Conservation (phyloP, 2,113 vertebrate species). For the Gnathonemus longibarbis region DNA sequence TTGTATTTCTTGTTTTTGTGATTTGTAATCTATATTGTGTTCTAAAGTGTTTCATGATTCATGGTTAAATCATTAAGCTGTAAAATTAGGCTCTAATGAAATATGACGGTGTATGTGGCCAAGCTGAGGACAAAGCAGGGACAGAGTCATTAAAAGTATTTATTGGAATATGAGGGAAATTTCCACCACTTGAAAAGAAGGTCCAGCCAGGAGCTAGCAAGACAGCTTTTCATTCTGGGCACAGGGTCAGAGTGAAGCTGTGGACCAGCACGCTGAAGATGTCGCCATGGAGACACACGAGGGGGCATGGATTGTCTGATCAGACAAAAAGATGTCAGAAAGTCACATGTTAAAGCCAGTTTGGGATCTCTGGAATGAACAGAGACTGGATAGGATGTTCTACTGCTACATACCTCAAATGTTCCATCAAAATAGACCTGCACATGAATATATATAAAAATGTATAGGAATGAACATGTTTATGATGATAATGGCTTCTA, state of each 20-base stretch:
- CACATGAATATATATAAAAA: conserved; percentile 16
- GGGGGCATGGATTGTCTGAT: conserved; percentile 55
- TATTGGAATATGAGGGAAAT: conserved; percentile 79
- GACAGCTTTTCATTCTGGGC: conserved; percentile 63
- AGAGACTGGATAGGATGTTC: not conserved
- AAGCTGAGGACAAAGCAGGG: not conserved
- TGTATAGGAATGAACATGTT: not conserved
- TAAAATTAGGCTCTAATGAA: not conserved
- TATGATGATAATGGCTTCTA: not conserved
- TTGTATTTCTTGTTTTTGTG: not conserved
- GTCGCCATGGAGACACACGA: conserved; percentile 49
- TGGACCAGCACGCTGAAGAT: conserved; percentile 61
- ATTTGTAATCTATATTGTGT: not conserved
- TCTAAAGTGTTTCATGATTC: not conserved
- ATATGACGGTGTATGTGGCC: not conserved
- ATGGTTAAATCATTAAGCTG: not conserved
- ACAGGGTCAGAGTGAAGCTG: conserved; percentile 60
- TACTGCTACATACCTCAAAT: not conserved
- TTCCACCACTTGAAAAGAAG: conserved; percentile 66
- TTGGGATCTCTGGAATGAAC: not conserved
- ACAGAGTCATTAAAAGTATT: conserved; percentile 67
- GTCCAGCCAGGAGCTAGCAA: conserved; percentile 61
- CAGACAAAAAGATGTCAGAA: conserved; percentile 32
- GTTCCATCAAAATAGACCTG: not conserved
- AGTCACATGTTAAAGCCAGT: not conserved